Percentiles rank a stretch among this genome's conserved stretches.
Conservation (phyloP, 1,140 invertebrate species). For the Drosophila seguyi region DNA sequence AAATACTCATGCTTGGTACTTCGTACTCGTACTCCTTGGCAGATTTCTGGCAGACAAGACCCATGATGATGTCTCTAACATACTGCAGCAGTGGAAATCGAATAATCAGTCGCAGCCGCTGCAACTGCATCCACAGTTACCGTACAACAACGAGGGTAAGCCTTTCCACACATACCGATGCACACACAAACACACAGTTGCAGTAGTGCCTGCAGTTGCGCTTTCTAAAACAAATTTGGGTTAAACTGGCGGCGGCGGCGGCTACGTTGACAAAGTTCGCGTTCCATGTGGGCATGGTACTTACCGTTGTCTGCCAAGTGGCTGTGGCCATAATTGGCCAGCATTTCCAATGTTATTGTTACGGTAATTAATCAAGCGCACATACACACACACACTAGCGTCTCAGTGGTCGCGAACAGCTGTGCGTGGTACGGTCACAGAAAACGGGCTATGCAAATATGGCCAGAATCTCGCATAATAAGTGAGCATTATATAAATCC, state of each 20-base stretch:
- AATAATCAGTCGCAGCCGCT: conserved; percentile 71
- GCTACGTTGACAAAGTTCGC: conserved; percentile 58
- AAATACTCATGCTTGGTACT: conserved; percentile 50
- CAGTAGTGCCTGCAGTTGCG: conserved; percentile 50
- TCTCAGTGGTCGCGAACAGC: conserved; percentile 31
- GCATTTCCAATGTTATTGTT: conserved; percentile 52
- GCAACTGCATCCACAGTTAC: conserved; percentile 45
- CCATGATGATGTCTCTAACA: conserved; percentile 82
- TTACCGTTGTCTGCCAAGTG: conserved; percentile 48
- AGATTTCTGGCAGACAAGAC: conserved; percentile 83
- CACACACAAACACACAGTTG: conserved; percentile 10
- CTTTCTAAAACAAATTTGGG: conserved; percentile 77
- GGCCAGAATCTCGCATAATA: conserved; percentile 42
- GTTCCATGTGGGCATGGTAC: conserved; percentile 47
- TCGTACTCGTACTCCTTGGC: conserved; percentile 28
- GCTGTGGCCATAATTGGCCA: conserved; percentile 60
- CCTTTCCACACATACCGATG: conserved; percentile 44
- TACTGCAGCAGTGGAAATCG: conserved; percentile 82
- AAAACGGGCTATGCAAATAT: conserved; percentile 61
- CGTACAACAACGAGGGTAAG: conserved; percentile 69
- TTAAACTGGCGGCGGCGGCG: conserved; percentile 53
- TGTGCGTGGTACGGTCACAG: conserved; percentile 59
- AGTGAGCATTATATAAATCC: conserved; percentile 42
- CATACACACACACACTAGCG: conserved; percentile 1
- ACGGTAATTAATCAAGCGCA: conserved; percentile 58